Evolutionary conservation across 1,140 invertebrate species (phyloP).

Genomic region (Trachymyrmex cornetzi): DNA sequence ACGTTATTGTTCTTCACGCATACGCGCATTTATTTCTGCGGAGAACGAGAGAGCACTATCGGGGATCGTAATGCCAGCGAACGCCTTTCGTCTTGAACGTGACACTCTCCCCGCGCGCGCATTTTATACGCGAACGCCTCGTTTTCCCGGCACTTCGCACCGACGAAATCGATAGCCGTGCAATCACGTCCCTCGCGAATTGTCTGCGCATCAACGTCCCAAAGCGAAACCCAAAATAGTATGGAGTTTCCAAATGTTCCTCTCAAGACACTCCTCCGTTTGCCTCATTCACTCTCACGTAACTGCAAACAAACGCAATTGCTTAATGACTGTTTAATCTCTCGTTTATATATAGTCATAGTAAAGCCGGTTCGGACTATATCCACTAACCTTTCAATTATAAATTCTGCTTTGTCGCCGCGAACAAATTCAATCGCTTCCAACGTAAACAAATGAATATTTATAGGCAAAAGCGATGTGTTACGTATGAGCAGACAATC

Average conservation of each 20-base stretch:
- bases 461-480: conserved; percentile 15
- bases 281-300: conserved; percentile 15
- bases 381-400: conserved; percentile 40
- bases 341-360: conserved; percentile 14
- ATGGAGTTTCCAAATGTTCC: neutral
- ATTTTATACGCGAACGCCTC: conserved; percentile 64
- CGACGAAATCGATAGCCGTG: conserved; percentile 58
- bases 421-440: conserved; percentile 47
- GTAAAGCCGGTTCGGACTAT: conserved; percentile 1
- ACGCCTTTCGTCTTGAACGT: conserved; percentile 48
- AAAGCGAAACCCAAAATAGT: conserved; percentile 12
- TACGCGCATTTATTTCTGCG: conserved; percentile 13
- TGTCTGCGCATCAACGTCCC: conserved; percentile 34
- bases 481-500: conserved; percentile 10
- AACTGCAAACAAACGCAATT: conserved; percentile 38
- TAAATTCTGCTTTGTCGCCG: conserved; percentile 43
- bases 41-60: conserved; percentile 35
- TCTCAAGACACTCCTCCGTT: conserved; percentile 11
- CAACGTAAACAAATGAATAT: conserved; percentile 54
- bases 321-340: conserved; percentile 39
- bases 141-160: conserved; percentile 36
- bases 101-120: conserved; percentile 31
- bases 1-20: conserved; percentile 73
- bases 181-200: conserved; percentile 54
- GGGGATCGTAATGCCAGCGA: conserved; percentile 48